Percentiles rank a stretch among this genome's conserved stretches.
These are phyloP conservation scores for Anoplopoma fimbria DNA, from an alignment of 2,113 vertebrate genomes.

Conservation along the genomic window DNA sequence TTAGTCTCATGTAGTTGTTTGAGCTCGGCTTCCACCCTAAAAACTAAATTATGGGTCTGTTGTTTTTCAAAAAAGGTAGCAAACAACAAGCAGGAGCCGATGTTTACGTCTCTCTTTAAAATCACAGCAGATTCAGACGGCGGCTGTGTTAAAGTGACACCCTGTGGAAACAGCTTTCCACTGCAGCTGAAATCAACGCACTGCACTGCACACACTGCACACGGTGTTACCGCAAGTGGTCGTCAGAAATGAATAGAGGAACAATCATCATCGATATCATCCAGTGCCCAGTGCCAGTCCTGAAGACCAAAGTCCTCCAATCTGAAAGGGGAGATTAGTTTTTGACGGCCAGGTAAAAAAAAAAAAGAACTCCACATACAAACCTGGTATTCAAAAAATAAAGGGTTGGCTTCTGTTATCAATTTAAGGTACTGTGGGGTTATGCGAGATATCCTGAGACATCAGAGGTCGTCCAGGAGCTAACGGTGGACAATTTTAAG, in stretches of 20 bases:
- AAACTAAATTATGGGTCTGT: background rate
- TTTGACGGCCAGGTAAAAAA: conserved; percentile 12
- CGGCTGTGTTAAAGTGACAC: background rate
- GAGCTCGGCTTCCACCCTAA: background rate
- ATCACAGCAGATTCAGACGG: background rate
- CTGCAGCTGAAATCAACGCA: conserved; percentile 34
- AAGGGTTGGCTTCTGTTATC: background rate
- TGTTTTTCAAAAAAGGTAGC: no score
- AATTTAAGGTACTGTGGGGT: background rate
- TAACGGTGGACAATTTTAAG: no score
- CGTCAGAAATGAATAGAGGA: conserved; percentile 94
- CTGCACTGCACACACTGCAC: conserved; percentile 64
- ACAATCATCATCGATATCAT: conserved; percentile 94
- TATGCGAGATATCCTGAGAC: background rate
- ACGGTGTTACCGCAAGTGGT: conserved; percentile 73
- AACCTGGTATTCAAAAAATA: background rate
- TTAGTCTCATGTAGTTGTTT: no score
- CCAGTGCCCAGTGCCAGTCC: conserved; percentile 96
- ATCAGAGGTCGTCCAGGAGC: no score
- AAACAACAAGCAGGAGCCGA: background rate
- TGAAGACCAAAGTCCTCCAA: conserved; percentile 92
- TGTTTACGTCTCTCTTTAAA: background rate
- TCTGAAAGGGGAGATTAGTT: conserved; percentile 89
- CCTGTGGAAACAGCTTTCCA: conserved; percentile 6
- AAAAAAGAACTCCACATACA: background rate